Conservation (phyloP, 2,888 invertebrate species). For the Pachydiplax longipennis region DNA sequence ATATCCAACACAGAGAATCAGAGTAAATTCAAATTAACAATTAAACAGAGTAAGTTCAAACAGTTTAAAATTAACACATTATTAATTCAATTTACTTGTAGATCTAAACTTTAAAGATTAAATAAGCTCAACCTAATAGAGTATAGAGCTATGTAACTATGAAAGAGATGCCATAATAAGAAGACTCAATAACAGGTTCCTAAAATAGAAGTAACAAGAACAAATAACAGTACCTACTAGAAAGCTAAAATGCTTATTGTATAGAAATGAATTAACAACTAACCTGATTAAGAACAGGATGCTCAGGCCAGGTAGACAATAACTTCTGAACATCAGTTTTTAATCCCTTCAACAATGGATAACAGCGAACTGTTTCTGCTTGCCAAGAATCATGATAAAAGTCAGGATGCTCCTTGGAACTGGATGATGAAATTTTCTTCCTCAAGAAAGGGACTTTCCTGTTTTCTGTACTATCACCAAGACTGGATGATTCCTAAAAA, state of each 20-base stretch:
- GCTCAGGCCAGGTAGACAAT: conserved; percentile 85
- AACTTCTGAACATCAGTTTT: conserved; percentile 68
- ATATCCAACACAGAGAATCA: not conserved
- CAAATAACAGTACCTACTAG: no score
- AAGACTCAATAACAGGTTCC: not conserved
- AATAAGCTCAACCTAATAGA: no score
- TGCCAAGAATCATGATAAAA: conserved; percentile 88
- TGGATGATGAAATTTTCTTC: not conserved
- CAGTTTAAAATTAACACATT: no score
- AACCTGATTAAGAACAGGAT: conserved; percentile 84
- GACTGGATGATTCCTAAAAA: conserved; percentile 50
- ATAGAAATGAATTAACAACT: no score
- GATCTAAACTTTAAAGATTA: no score
- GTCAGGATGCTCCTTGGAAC: conserved; percentile 62
- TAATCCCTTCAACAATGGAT: conserved; percentile 73
- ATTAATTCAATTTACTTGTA: no score
- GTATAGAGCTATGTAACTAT: no score
- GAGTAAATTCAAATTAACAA: no score
- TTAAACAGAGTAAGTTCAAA: no score
- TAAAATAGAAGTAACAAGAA: no score
- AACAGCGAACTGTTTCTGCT: conserved; percentile 76
- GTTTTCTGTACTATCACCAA: conserved; percentile 47
- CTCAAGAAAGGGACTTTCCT: conserved; percentile 46
- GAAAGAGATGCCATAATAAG: conserved; percentile 9
- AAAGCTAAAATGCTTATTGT: no score